Evolutionary conservation across 2,113 vertebrate genomes (phyloP).

Genomic region (Mustela lutreola): DNA sequence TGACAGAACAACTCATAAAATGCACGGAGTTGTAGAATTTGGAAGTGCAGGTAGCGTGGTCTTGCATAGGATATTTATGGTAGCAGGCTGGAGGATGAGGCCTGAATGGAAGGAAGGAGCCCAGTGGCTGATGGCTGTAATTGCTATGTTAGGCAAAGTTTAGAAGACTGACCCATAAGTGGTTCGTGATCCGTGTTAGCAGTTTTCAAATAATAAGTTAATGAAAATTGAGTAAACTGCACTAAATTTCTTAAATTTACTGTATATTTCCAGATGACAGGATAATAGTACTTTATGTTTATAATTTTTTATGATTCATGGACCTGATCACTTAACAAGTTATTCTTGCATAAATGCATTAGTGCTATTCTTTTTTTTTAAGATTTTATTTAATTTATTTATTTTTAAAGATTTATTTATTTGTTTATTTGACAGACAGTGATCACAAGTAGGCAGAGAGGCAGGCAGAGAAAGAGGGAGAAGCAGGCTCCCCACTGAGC

Average conservation of each 20-base stretch:
- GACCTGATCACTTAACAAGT: conserved; percentile 5
- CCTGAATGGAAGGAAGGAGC: background rate
- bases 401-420: background rate
- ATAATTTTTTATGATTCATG: conserved; percentile 53
- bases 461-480: too few species aligned
- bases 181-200: conserved; percentile 22
- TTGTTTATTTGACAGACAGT: too few species aligned
- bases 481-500: too few species aligned
- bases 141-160: conserved; percentile 1
- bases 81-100: background rate
- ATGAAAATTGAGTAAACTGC: conserved; percentile 24
- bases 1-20: conserved; percentile 31
- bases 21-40: background rate
- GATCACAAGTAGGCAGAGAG: too few species aligned
- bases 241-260: conserved; percentile 61
- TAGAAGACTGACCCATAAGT: background rate
- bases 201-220: conserved; percentile 42
- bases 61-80: background rate
- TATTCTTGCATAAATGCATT: background rate
- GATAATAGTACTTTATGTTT: conserved; percentile 26
- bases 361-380: background rate
- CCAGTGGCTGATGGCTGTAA: background rate
- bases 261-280: background rate
- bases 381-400: background rate
- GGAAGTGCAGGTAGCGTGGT: background rate